Percentiles rank a stretch among this genome's conserved stretches.
Conservation (phyloP, 2,888 invertebrate genomes). For the Nezara viridula region DNA sequence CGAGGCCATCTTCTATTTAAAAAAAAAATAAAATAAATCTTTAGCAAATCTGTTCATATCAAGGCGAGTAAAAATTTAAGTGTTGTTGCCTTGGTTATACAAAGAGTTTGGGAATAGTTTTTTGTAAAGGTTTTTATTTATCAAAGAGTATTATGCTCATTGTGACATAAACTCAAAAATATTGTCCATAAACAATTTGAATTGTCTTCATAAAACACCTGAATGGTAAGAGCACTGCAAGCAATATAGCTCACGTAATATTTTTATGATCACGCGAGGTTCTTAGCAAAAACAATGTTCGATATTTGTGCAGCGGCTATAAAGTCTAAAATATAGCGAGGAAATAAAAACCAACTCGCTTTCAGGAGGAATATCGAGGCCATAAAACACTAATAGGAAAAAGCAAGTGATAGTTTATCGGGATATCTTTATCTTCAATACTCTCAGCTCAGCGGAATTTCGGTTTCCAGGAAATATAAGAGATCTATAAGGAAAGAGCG, state of each 20-base stretch:
- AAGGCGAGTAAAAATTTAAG: too few relatives aligned
- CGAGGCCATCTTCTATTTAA: too few relatives aligned
- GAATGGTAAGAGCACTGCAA: neutral
- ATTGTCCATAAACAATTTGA: neutral
- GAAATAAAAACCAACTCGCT: neutral
- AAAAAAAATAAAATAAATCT: too few relatives aligned
- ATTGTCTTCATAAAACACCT: neutral
- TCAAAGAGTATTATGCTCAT: neutral
- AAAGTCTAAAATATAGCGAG: constrained; percentile 7
- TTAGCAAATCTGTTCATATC: too few relatives aligned
- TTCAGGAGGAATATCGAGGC: neutral
- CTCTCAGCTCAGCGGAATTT: neutral
- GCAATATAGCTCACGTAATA: neutral
- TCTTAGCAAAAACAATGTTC: constrained; percentile 14
- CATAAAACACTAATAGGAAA: constrained; percentile 35
- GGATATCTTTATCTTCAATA: constrained; percentile 13
- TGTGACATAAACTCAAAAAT: neutral
- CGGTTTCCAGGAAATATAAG: neutral
- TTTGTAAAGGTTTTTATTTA: too few relatives aligned
- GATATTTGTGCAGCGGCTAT: neutral
- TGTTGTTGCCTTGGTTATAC: too few relatives aligned
- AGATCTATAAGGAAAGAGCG: neutral
- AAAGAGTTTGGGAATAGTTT: too few relatives aligned
- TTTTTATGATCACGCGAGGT: constrained; percentile 24
- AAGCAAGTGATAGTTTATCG: constrained; percentile 24